Percentiles rank a stretch among this genome's conserved stretches.
Evolutionary conservation across 1,140 invertebrate species (phyloP).

Genomic region (Orchesella cincta): DNA sequence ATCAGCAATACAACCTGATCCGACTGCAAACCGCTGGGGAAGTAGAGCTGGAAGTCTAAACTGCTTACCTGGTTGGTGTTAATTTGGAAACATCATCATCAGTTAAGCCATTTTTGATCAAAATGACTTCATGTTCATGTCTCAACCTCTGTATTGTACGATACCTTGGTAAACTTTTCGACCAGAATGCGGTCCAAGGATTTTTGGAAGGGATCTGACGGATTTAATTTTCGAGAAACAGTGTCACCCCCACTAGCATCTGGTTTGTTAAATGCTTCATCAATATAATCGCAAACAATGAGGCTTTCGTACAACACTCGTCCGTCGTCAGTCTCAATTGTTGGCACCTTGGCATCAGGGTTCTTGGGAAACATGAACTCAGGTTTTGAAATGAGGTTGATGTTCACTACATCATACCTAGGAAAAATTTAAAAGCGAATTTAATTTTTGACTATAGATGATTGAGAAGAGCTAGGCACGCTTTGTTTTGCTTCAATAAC

Average conservation of each 20-base stretch:
- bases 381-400: constrained; percentile 64
- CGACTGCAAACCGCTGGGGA: background rate
- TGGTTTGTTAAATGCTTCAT: constrained; percentile 54
- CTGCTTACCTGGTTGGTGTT: background rate
- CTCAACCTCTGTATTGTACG: too few species aligned
- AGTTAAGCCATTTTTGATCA: too few species aligned
- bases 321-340: constrained; percentile 58
- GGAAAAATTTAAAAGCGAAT: background rate
- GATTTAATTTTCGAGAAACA: constrained; percentile 56
- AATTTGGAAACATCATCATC: too few species aligned
- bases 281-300: constrained; percentile 61
- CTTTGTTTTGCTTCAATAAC: constrained; percentile 47
- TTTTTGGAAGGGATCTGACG: constrained; percentile 57
- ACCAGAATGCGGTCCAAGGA: constrained; percentile 60
- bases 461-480: background rate
- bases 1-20: background rate
- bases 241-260: background rate
- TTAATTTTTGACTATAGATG: background rate
- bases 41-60: constrained; percentile 6
- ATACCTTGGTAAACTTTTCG: constrained; percentile 56
- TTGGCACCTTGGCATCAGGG: constrained; percentile 64
- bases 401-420: constrained; percentile 61
- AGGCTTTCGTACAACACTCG: constrained; percentile 58
- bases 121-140: too few species aligned
- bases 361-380: constrained; percentile 65